Evolutionary conservation across 2,797 vertebrate species (phyloP), one percentile per base, ranked within the genome.

Genomic region (Hyperoplus immaculatus): DNA sequence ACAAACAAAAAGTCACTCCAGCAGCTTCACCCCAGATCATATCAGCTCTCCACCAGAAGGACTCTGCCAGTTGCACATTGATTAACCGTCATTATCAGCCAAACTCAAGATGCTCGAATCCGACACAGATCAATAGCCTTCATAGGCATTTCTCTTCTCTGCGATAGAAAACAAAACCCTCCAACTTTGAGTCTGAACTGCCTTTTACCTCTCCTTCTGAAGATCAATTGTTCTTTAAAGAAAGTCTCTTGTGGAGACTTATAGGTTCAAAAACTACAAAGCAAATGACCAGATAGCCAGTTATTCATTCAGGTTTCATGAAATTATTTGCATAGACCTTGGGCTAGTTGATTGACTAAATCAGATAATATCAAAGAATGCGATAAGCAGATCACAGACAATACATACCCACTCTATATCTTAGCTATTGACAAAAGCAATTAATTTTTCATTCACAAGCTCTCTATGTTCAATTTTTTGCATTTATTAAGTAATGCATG

Each of bases 61-160:
- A 74, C 80, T 82, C 62, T 69, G 83, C 82, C 63, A 61, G 72
- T 49, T 79, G 77, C 42, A 5, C 62, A 93, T 91, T 47, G 90
- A 93, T 89, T 83, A 84, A 12, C 75, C 18, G 74, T 82, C 88
- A 67, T 93, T 90, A 92, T 90, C 88, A 88, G 85, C 90, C 83
- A 87, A 75, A 81, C 69, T 88, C 77, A 81, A 29, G 78, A 78
- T 1, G 8, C 72, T 77, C 6, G 16, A 72, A 45, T 89, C 82
- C 81, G 87, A 91, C 87, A 80, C 54, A 57, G 75, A 91, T 93
- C 91, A 70, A 92, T 92, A 88, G 57, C 39, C 72, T 88, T 87
- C 80, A 63, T 67, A 56, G 72, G 60, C 72, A 77, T 91, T 91
- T 85, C 72, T 87, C 49, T 55, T 66, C 80, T 75, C 65, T 1